phyloP scores from a whole-genome alignment of 2,888 invertebrate genomes.

The Sabatieria punctata region DNA sequence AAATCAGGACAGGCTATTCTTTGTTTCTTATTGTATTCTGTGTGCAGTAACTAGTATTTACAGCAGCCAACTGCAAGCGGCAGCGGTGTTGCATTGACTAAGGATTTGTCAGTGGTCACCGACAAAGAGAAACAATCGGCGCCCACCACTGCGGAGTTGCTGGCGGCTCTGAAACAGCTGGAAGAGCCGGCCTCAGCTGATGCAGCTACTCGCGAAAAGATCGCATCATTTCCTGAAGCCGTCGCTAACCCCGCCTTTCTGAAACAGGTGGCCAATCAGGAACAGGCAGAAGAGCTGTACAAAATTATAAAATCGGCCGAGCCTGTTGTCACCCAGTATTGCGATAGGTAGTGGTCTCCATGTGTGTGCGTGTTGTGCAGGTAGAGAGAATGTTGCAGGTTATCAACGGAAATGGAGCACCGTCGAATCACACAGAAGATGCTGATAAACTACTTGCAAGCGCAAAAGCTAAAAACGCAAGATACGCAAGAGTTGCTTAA shows the following conservation, averaged over 20 bases:
- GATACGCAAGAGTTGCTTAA: not conserved
- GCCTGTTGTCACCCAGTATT: conserved; percentile 15
- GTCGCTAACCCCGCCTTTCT: conserved; percentile 14
- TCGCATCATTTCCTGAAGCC: conserved; percentile 16
- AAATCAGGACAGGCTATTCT: no score
- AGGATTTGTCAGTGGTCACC: no score
- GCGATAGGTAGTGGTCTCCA: conserved; percentile 7
- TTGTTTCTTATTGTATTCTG: no score
- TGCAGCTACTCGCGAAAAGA: conserved; percentile 14
- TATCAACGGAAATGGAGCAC: conserved; percentile 6
- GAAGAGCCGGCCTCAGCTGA: conserved; percentile 24
- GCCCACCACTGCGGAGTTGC: conserved; percentile 15
- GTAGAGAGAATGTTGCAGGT: conserved; percentile 1
- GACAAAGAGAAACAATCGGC: not conserved
- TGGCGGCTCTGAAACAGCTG: conserved; percentile 15
- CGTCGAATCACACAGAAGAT: conserved; percentile 5
- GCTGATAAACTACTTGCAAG: conserved; percentile 5
- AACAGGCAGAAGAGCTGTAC: conserved; percentile 14
- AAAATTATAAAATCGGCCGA: conserved; percentile 12
- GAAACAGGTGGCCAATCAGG: conserved; percentile 3
- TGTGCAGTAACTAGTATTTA: no score
- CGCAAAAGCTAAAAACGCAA: conserved; percentile 1
- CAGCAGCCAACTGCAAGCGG: no score
- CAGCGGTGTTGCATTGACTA: no score
- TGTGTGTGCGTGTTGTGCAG: no score